These are phyloP conservation scores for Athalia circularis DNA, from an alignment of 2,888 invertebrate species.

Conservation along the genomic window DNA sequence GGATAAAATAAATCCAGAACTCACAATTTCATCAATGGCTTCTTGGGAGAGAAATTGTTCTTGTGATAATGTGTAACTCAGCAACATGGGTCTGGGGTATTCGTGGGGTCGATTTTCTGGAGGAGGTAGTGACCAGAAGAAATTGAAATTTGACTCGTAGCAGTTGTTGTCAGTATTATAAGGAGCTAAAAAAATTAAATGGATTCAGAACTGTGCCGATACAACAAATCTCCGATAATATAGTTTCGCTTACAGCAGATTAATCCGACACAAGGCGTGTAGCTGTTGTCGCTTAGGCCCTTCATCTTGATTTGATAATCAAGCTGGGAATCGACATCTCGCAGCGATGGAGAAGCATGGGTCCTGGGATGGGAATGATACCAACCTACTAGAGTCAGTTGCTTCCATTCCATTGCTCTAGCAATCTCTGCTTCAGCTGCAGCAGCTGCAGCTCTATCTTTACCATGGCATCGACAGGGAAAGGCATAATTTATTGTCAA, in stretches of 20 bases:
- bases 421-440: conserved; percentile 89
- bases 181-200: conserved; percentile 80
- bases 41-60: conserved; percentile 88
- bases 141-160: conserved; percentile 88
- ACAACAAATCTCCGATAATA: conserved; percentile 30
- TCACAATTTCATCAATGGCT: conserved; percentile 88
- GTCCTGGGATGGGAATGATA: conserved; percentile 96
- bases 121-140: conserved; percentile 97
- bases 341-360: conserved; percentile 89
- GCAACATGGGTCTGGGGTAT: conserved; percentile 93
- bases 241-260: conserved; percentile 86
- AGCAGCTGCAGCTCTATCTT: conserved; percentile 85
- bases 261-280: conserved; percentile 93
- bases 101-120: conserved; percentile 94
- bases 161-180: conserved; percentile 88
- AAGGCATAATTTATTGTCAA: conserved; percentile 91
- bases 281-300: conserved; percentile 92
- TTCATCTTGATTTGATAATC: conserved; percentile 97
- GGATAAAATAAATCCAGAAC: conserved; percentile 47
- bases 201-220: conserved; percentile 1
- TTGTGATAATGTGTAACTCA: conserved; percentile 89
- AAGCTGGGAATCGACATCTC: conserved; percentile 94
- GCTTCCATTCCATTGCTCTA: conserved; percentile 87
- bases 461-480: conserved; percentile 89
- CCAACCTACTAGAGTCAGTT: conserved; percentile 92